Evolutionary conservation across 30 jellyfish, hydroid and myxozoan species (phyloP), one percentile per base, ranked within the genome.

Genomic region (Aurelia coerulea): DNA sequence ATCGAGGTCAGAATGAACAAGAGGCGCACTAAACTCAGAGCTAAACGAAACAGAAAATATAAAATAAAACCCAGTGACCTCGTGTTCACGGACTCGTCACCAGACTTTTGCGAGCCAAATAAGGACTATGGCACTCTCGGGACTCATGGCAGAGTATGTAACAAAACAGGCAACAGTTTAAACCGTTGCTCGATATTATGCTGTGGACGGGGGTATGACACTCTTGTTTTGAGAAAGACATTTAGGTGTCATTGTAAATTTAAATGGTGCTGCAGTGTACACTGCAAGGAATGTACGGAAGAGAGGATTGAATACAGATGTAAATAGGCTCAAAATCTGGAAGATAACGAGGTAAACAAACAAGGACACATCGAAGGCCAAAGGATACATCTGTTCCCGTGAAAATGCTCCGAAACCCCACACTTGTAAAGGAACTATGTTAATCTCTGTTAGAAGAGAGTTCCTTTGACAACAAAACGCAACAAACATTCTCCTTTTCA

Each of bases 101-200:
- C 97, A 62, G 97, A 89, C 89, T 89, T 89, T 74, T 89, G 97
- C 64, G 97, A 89, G 79, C 97, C 97, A 4, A 89, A 81, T 64
- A 81, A 74, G 67, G 86, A 81, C 13, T 68, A 79, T 51, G 97
- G 97, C 1, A 56, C 59, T 51, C 92, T 81, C 5, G 97, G 97
- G 15, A 89, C 97, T 10, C 97, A 89, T n/a, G 92, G 90, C 2
- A 82, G 97, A 31, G 75, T 76, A 12, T 89, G 97, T 62, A 89
- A 89, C 74, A 81, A 81, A 39, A 89, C 97, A 4, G 89, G 91
- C 32, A 65, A 80, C 65, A 67, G 90, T n/a, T 74, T 89, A 33
- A 65, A 80, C 74, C 49, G 92, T 16, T 89, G 97, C 56, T 79
- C 90, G 9, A 73, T 89, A 16, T 69, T 89, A 11, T 89, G 97